Evolutionary conservation across 2,113 vertebrate genomes (phyloP), one percentile per base, ranked within the genome.

Genomic region (Petrocephalus microphthalmus): DNA sequence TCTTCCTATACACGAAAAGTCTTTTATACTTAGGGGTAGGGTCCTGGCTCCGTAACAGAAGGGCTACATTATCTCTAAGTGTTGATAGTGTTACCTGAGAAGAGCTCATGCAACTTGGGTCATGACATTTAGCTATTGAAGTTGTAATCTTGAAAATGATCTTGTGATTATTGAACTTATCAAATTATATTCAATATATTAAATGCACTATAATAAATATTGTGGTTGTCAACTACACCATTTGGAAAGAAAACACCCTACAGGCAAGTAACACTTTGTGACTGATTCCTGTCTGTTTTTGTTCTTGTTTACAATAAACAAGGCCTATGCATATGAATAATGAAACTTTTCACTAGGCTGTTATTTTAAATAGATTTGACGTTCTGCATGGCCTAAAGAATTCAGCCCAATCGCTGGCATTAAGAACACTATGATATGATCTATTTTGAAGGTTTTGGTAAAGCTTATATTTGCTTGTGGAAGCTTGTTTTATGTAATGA

Each of bases 121-220:
- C 22, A 51, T 84, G 42, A 84, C 20, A n/a, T 51, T 52, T n/a
- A 20, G 82, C 29, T 19, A 49, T 25, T 84, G 51, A 84, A 84
- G 82, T 84, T 84, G 52, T 42, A 74, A 42, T 84, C 22, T 52
- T 49, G 11, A 84, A 52, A 22, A 51, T 52, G 20, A 49, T 25
- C n/a, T 84, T 84, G 42, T 52, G 10, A 3, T 25, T 25, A 84
- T 13, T 13, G 71, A 19, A 78, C 71, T 74, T 19, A 78, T 78
- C 33, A 78, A 78, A 78, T 78, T 78, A 2, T 67, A 67, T 67
- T 52, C 82, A 84, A 84, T 84, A 51, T n/a, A 84, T 51, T 84
- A 5, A 78, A 78, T 13, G 19, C 45, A 84, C 2, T 84, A 11
- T 51, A 49, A n/a, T 84, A 51, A 84, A 49, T 25, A 22, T 52